Evolutionary conservation across 1,140 invertebrate species (phyloP).

Genomic region (Acromyrmex heyeri): DNA sequence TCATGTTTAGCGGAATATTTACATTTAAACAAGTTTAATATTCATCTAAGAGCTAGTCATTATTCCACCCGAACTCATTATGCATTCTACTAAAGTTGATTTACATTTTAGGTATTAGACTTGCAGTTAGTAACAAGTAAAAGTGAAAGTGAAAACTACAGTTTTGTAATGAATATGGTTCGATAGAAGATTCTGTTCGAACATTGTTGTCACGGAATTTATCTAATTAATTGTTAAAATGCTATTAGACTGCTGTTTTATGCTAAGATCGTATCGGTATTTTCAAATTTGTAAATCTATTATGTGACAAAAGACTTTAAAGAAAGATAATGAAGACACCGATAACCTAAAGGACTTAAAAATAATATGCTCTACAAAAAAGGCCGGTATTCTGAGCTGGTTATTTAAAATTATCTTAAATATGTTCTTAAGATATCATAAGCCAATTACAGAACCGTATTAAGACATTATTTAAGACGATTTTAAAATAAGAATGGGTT

Average conservation of each 20-base stretch:
- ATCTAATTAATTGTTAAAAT: not conserved
- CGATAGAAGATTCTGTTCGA: not conserved
- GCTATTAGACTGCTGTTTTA: too few relatives aligned
- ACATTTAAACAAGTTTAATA: constrained; percentile 10
- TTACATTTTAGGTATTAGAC: constrained; percentile 50
- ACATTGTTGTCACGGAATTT: constrained; percentile 33
- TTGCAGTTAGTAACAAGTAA: constrained; percentile 61
- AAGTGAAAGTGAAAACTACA: constrained; percentile 67
- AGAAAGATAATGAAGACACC: not conserved
- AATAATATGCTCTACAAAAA: not conserved
- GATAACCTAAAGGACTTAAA: not conserved
- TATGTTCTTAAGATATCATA: too few relatives aligned
- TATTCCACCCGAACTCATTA: constrained; percentile 28
- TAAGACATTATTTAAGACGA: too few relatives aligned
- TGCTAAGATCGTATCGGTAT: not conserved
- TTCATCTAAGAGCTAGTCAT: not conserved
- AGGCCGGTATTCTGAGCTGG: too few relatives aligned
- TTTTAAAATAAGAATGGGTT: too few relatives aligned
- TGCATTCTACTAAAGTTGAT: constrained; percentile 23
- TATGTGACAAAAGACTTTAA: not conserved
- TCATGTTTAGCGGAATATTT: not conserved
- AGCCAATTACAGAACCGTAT: too few relatives aligned
- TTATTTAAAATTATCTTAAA: too few relatives aligned
- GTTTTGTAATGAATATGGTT: constrained; percentile 58
- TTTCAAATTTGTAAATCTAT: not conserved